phyloP scores from a whole-genome alignment of 2,113 vertebrate genomes.

The Toxotes jaculatrix region DNA sequence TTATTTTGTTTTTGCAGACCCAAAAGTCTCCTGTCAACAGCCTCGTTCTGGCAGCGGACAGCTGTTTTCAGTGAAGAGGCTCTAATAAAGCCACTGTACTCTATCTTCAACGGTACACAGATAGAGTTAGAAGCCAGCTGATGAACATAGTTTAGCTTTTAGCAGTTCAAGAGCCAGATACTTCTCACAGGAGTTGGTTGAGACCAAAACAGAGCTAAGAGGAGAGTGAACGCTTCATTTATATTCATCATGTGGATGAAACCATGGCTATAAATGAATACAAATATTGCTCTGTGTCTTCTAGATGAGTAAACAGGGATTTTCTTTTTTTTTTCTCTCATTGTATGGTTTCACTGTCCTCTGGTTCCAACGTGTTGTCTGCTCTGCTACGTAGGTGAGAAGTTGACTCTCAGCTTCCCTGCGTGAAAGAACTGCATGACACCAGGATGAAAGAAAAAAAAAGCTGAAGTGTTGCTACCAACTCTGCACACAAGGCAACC shows the following conservation, averaged over 20 bases:
- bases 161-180: too few relatives aligned
- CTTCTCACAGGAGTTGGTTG: too few relatives aligned
- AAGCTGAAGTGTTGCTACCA: background rate
- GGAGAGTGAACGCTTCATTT: too few relatives aligned
- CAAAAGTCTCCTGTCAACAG: background rate
- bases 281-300: background rate
- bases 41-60: background rate
- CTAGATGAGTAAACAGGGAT: background rate
- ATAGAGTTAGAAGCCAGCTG: too few relatives aligned
- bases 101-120: background rate
- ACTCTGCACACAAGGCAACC: constrained; percentile 19
- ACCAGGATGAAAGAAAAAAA: constrained; percentile 12
- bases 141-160: too few relatives aligned
- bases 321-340: background rate
- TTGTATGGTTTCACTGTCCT: background rate
- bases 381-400: background rate
- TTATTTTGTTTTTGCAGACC: background rate
- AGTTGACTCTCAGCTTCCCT: constrained; percentile 16
- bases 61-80: background rate
- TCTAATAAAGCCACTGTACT: background rate
- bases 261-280: too few relatives aligned
- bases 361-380: background rate
- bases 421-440: constrained; percentile 31
- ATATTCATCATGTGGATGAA: too few relatives aligned
- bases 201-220: too few relatives aligned